These are phyloP conservation scores for Ursus arctos DNA, from an alignment of 2,113 vertebrate genomes.

Conservation along the genomic window DNA sequence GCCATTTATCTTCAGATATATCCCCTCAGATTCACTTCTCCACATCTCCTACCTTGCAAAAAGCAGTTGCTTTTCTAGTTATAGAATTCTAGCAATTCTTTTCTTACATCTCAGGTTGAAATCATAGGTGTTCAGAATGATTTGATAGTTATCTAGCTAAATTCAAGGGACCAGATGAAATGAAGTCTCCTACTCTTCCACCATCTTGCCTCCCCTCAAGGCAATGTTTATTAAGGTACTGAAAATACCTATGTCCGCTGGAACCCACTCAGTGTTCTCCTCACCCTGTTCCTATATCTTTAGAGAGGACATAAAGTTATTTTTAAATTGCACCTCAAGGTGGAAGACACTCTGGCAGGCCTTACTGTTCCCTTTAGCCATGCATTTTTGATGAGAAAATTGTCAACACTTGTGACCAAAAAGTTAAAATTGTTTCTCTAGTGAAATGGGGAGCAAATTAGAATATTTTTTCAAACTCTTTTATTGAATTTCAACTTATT, in stretches of 20 bases:
- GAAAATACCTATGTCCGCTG: background rate
- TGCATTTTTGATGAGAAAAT: slow-evolving; percentile 34
- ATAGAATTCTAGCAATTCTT: no score
- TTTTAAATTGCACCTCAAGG: slow-evolving; percentile 59
- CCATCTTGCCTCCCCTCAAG: no score
- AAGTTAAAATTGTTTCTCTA: background rate
- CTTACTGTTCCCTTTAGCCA: background rate
- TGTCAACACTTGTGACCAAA: slow-evolving; percentile 32
- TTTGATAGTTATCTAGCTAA: no score
- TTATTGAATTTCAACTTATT: slow-evolving; percentile 15
- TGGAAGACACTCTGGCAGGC: background rate
- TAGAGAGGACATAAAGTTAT: slow-evolving; percentile 56
- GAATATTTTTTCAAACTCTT: background rate
- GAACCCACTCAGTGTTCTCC: background rate
- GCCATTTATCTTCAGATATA: no score
- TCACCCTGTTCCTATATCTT: slow-evolving; percentile 53
- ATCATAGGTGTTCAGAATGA: no score
- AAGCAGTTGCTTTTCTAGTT: no score
- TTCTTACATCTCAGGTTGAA: no score
- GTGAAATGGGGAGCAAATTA: background rate
- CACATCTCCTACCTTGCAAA: no score
- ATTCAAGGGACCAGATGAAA: no score
- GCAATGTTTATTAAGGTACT: background rate
- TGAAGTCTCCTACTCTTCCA: no score
- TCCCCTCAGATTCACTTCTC: no score